phyloP scores from a whole-genome alignment of 2,888 invertebrate genomes.

The Acleris holmiana region DNA sequence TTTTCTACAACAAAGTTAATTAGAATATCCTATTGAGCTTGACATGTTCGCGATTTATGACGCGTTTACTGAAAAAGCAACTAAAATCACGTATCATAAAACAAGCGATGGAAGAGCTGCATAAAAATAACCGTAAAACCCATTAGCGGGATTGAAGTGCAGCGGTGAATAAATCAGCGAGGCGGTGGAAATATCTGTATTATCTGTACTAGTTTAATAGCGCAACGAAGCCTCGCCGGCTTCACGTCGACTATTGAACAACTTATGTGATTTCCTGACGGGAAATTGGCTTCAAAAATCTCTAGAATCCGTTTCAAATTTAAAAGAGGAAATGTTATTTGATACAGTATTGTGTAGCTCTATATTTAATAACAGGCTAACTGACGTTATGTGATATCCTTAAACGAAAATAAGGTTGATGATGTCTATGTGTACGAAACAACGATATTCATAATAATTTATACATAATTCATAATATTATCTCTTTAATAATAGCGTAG shows the following conservation, averaged over 20 bases:
- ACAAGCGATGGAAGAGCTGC: constrained; percentile 19
- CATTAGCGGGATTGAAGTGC: constrained; percentile 34
- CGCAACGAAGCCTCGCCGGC: constrained; percentile 9
- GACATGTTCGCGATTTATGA: background rate
- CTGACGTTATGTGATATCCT: too few relatives aligned
- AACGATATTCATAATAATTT: too few relatives aligned
- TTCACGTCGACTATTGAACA: background rate
- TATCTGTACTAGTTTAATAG: constrained; percentile 33
- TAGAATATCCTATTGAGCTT: constrained; percentile 9
- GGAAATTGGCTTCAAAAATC: too few relatives aligned
- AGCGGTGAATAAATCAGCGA: constrained; percentile 22
- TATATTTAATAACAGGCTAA: too few relatives aligned
- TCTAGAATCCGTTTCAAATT: too few relatives aligned
- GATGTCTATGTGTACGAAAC: too few relatives aligned
- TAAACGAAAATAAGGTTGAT: too few relatives aligned
- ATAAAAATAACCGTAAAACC: constrained; percentile 27
- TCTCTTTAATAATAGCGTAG: too few relatives aligned
- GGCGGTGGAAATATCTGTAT: constrained; percentile 8
- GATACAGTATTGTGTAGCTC: too few relatives aligned
- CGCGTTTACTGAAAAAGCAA: constrained; percentile 8
- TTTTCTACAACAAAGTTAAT: constrained; percentile 1
- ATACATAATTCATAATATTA: too few relatives aligned
- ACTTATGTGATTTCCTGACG: too few relatives aligned
- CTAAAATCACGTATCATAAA: constrained; percentile 8
- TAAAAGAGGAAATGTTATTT: too few relatives aligned